Evolutionary conservation across 2,888 invertebrate genomes (phyloP), one percentile per base, ranked within the genome.

Genomic region (Orthosia gracilis): DNA sequence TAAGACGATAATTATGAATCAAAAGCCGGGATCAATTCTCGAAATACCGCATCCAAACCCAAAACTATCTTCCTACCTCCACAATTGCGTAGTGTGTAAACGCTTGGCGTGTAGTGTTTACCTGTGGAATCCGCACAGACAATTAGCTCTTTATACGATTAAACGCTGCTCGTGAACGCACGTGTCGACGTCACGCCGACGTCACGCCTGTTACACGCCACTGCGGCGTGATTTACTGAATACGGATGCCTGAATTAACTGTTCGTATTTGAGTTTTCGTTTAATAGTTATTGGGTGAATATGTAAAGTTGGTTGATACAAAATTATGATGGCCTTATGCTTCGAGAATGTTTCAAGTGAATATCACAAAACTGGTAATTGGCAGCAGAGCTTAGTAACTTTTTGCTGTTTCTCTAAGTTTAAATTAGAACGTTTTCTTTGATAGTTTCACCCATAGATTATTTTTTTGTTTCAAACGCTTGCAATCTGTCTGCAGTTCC

Each of bases 71-170:
- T 88, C 85, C 69, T 82, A 87, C 64, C 81, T 90, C 88, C 69
- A 55, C 70, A 78, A 73, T 70, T 83, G 87, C 87, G 88, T 89
- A 91, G 92, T 91, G 91, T 91, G 92, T 91, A 92, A 94, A 92
- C 90, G 91, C 88, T 88, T 76, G 88, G 88, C 88, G 89, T 91
- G 94, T 94, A 92, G 93, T 95, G 94, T 96, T 96, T 96, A 95
- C 96, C 93, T 94, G 93, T 91, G 94, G 94, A 94, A 95, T 95
- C 94, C 94, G 92, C 84, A 93, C 95, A 95, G 95, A 95, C 96
- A 96, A 96, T 96, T 96, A 96, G 93, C 95, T 94, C 93, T 94
- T 94, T 93, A 95, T 93, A 89, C 94, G 96, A 96, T 96, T 96
- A 96, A 94, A 93, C 89, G 90, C 90, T 88, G 88, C 81, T 80